phyloP scores from a whole-genome alignment of 2,113 vertebrate species.

The Cyprinodon variegatus region DNA sequence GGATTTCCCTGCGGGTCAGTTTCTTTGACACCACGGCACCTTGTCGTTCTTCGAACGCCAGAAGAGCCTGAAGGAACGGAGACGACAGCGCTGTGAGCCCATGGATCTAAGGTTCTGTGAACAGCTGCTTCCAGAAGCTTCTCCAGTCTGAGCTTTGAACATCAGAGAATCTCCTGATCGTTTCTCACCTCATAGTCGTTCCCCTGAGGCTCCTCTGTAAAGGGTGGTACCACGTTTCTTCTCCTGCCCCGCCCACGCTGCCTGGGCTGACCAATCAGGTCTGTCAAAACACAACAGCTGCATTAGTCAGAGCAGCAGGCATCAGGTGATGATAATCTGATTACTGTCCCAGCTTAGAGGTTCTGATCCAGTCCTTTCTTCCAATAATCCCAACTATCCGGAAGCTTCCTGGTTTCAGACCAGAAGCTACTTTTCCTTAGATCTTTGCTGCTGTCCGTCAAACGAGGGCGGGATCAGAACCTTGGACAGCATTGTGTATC shows the following conservation, averaged over 20 bases:
- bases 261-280: conserved; percentile 32
- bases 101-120: background rate
- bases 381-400: too few species aligned
- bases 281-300: conserved; percentile 20
- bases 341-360: background rate
- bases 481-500: background rate
- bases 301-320: background rate
- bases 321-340: background rate
- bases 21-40: conserved; percentile 72
- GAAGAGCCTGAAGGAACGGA: conserved; percentile 68
- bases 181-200: conserved; percentile 81
- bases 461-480: too few species aligned
- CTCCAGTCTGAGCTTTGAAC: background rate
- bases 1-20: conserved; percentile 71
- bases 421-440: too few species aligned
- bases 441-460: too few species aligned
- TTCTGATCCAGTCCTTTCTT: too few species aligned
- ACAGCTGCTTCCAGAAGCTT: too few species aligned
- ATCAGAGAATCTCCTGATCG: background rate
- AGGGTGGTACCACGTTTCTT: conserved; percentile 20
- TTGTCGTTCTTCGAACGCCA: conserved; percentile 80
- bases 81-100: background rate
- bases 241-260: conserved; percentile 34
- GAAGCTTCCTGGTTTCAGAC: too few species aligned
- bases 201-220: conserved; percentile 64